phyloP scores from a whole-genome alignment of 2,113 vertebrate species.

The Apistogramma diplotaenia region DNA sequence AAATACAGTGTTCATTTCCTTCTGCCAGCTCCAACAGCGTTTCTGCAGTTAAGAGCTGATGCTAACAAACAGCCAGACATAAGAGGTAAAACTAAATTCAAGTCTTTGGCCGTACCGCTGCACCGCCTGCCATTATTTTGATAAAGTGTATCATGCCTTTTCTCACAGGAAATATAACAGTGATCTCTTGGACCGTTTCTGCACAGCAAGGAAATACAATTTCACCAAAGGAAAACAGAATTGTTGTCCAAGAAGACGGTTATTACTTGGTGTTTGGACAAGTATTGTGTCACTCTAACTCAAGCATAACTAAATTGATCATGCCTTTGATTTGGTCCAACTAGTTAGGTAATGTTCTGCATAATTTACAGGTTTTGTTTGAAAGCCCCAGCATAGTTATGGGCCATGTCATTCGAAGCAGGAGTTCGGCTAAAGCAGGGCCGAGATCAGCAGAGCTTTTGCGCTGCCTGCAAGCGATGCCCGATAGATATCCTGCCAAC shows the following conservation, averaged over 20 bases:
- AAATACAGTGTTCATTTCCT: slow-evolving; percentile 44
- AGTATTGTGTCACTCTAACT: slow-evolving; percentile 63
- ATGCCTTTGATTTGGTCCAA: slow-evolving; percentile 60
- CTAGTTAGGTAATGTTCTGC: slow-evolving; percentile 45
- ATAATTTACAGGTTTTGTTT: slow-evolving; percentile 66
- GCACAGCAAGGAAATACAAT: slow-evolving; percentile 61
- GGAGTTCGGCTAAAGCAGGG: slow-evolving; percentile 17
- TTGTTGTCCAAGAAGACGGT: slow-evolving; percentile 72
- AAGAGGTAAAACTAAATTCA: slow-evolving; percentile 63
- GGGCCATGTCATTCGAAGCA: slow-evolving; percentile 60
- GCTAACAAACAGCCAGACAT: slow-evolving; percentile 56
- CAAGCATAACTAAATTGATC: slow-evolving; percentile 54
- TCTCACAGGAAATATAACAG: slow-evolving; percentile 66
- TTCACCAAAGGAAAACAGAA: slow-evolving; percentile 68
- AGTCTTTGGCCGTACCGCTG: slow-evolving; percentile 27
- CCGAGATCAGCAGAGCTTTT: slow-evolving; percentile 41
- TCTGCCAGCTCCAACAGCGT: slow-evolving; percentile 53
- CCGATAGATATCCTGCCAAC: slow-evolving; percentile 28
- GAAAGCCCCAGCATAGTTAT: slow-evolving; percentile 41
- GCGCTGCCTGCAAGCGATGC: slow-evolving; percentile 59
- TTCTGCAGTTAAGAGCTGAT: slow-evolving; percentile 68
- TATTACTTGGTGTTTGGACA: slow-evolving; percentile 76
- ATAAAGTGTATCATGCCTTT: slow-evolving; percentile 48
- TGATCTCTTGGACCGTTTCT: slow-evolving; percentile 73
- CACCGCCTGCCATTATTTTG: slow-evolving; percentile 56